Evolutionary conservation across 2,888 invertebrate genomes (phyloP).

Genomic region (Rosalia funebris): DNA sequence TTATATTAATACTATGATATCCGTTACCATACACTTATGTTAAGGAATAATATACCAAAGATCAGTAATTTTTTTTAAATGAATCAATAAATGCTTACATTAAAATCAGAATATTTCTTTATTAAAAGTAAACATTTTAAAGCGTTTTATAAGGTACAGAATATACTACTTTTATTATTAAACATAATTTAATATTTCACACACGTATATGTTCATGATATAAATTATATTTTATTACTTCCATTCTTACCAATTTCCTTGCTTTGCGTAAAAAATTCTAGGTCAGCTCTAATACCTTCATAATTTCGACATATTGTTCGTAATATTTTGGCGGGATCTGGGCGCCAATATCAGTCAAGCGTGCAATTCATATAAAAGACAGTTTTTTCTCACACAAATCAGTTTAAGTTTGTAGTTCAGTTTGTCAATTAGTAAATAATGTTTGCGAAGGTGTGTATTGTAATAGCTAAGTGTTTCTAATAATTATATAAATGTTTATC

Average conservation of each 20-base stretch:
- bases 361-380: slow-evolving; percentile 19
- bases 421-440: slow-evolving; percentile 13
- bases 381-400: slow-evolving; percentile 14
- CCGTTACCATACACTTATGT: too few species aligned
- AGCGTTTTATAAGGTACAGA: too few species aligned
- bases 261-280: slow-evolving; percentile 20
- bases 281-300: slow-evolving; percentile 13
- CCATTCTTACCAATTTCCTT: slow-evolving; percentile 11
- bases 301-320: slow-evolving; percentile 9
- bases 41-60: too few species aligned
- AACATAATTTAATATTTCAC: background rate
- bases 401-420: slow-evolving; percentile 9
- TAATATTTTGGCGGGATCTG: slow-evolving; percentile 26
- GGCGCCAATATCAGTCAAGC: slow-evolving; percentile 15
- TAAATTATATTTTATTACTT: slow-evolving; percentile 8
- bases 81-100: too few species aligned
- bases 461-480: background rate
- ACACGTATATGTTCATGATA: background rate
- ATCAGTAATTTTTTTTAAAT: too few species aligned
- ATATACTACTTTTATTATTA: too few species aligned
- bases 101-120: too few species aligned
- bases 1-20: too few species aligned
- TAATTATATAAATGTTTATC: background rate
- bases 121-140: too few species aligned
- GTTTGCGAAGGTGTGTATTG: slow-evolving; percentile 22